These are phyloP conservation scores for Sussaba pulchella DNA, from an alignment of 2,888 invertebrate species.

Conservation along the genomic window DNA sequence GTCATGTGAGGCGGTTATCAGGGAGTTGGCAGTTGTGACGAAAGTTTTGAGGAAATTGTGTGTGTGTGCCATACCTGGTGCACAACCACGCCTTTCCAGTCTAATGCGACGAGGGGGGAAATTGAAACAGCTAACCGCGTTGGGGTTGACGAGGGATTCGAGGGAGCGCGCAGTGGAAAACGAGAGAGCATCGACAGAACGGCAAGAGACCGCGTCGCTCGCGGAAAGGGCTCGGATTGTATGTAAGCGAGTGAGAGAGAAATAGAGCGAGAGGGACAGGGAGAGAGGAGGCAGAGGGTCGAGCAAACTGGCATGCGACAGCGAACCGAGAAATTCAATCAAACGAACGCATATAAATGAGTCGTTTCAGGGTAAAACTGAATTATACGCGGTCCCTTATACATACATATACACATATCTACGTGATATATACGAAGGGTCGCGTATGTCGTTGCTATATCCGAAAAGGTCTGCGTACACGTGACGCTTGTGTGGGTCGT, in stretches of 20 bases:
- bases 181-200: slow-evolving; percentile 67
- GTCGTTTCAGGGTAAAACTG: slow-evolving; percentile 82
- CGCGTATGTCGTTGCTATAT: slow-evolving; percentile 70
- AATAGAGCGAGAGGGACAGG: slow-evolving; percentile 33
- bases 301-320: slow-evolving; percentile 61
- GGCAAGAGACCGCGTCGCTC: slow-evolving; percentile 39
- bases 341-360: slow-evolving; percentile 83
- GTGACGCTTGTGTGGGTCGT: slow-evolving; percentile 16
- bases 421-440: slow-evolving; percentile 50
- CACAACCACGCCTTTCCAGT: slow-evolving; percentile 75
- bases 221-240: slow-evolving; percentile 47
- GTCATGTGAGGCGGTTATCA: slow-evolving; percentile 14
- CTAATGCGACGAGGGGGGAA: slow-evolving; percentile 80
- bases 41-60: slow-evolving; percentile 47
- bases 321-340: slow-evolving; percentile 79
- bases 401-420: slow-evolving; percentile 61
- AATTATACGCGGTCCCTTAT: slow-evolving; percentile 77
- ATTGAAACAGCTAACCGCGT: slow-evolving; percentile 83
- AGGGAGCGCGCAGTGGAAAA: slow-evolving; percentile 50
- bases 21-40: slow-evolving; percentile 36
- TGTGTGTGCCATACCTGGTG: slow-evolving; percentile 10
- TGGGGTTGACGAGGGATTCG: slow-evolving; percentile 74
- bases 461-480: slow-evolving; percentile 31
- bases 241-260: slow-evolving; percentile 26
- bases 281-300: slow-evolving; percentile 55